A percentile compares a stretch with the other conserved stretches of the same genome.
phyloP scores from a whole-genome alignment of 2,113 vertebrate genomes.

The Poeciliopsis prolifica region DNA sequence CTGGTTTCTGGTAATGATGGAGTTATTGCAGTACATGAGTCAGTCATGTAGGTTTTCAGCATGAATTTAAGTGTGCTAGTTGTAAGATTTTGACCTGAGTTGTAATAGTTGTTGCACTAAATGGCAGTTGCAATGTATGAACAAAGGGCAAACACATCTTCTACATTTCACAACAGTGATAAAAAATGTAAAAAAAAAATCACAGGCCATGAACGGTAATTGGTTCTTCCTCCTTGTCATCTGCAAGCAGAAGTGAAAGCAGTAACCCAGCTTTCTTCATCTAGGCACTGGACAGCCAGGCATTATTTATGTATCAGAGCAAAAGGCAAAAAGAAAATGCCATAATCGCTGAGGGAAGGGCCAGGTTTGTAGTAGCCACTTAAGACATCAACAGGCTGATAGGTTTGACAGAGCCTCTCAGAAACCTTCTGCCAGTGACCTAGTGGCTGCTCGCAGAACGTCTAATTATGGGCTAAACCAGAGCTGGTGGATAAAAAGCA shows the following conservation, averaged over 20 bases:
- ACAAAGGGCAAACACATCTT: constrained; percentile 7
- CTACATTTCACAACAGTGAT: constrained; percentile 7
- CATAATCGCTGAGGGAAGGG: constrained; percentile 53
- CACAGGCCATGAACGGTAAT: constrained; percentile 16
- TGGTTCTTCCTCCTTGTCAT: constrained; percentile 68
- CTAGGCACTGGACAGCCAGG: constrained; percentile 61
- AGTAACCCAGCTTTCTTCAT: constrained; percentile 59
- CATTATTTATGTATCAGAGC: constrained; percentile 18
- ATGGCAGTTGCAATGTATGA: neutral
- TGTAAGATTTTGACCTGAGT: neutral
- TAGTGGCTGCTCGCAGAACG: constrained; percentile 55
- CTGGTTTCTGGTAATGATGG: neutral
- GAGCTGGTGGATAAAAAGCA: constrained; percentile 57
- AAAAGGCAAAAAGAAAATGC: constrained; percentile 25
- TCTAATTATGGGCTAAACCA: constrained; percentile 73
- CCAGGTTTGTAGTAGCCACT: constrained; percentile 22
- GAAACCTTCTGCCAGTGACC: constrained; percentile 48
- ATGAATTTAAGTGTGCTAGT: no score
- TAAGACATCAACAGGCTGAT: constrained; percentile 34
- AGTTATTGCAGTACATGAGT: neutral
- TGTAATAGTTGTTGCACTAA: neutral
- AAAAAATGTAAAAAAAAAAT: constrained; percentile 3
- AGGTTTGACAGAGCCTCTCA: constrained; percentile 38
- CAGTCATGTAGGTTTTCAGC: neutral
- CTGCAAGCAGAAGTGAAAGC: constrained; percentile 79